These are phyloP conservation scores for Eupithecia tripunctaria DNA, from an alignment of 2,888 invertebrate species.

Conservation along the genomic window DNA sequence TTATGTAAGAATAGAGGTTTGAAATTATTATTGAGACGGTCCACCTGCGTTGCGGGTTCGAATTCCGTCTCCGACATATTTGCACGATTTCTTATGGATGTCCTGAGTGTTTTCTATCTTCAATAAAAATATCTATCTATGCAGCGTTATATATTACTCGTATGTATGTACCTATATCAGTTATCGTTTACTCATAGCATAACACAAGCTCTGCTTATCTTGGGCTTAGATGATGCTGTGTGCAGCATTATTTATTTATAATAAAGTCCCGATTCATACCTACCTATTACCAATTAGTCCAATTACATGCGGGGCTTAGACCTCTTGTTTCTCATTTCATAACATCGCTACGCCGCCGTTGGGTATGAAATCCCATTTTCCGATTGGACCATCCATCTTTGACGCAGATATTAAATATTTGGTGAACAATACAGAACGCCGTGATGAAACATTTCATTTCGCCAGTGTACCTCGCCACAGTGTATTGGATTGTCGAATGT, in stretches of 20 bases:
- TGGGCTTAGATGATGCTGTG: no score
- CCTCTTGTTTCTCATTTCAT: slow-evolving; percentile 18
- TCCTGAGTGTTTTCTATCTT: no score
- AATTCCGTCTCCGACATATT: no score
- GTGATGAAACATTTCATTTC: slow-evolving; percentile 34
- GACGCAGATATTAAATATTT: slow-evolving; percentile 38
- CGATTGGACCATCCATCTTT: slow-evolving; percentile 36
- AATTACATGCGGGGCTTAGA: background rate
- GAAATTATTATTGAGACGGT: background rate
- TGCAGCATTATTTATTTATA: no score
- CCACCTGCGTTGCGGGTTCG: no score
- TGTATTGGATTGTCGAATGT: slow-evolving; percentile 24
- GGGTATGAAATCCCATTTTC: slow-evolving; percentile 26
- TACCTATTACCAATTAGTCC: background rate
- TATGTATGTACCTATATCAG: no score
- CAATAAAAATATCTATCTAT: no score
- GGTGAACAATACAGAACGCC: slow-evolving; percentile 34
- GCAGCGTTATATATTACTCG: no score
- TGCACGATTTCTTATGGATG: no score
- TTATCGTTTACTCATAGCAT: no score
- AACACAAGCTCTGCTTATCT: no score
- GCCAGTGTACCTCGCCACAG: slow-evolving; percentile 26
- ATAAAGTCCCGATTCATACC: background rate
- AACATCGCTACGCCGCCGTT: slow-evolving; percentile 14
- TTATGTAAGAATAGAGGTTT: background rate